Base-by-base conservation (phyloP, 2,113 vertebrate genomes). In the Spea bombifrons region DNA sequence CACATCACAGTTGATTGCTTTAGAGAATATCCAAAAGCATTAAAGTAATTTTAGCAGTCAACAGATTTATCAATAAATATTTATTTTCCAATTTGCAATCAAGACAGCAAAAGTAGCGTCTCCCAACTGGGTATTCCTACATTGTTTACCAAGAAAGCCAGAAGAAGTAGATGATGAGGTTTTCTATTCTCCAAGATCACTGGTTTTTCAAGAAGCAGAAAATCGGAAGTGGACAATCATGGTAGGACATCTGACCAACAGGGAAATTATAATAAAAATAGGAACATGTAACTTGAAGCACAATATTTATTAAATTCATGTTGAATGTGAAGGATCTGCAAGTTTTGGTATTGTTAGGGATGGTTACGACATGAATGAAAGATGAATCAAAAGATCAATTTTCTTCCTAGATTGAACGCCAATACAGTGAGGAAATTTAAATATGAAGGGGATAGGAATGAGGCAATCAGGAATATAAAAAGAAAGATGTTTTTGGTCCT, bases 191-290 rank as follows among this genome's bases (percentile, higher is more conserved):
- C 82, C 93, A 13, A 89, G 2, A 3, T 98, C 96, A 8, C 83
- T 99, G 9, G 94, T 95, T 68, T 98, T 98, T 83, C 90, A 90
- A 48, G 95, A 97, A 85, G 95, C 96, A 69, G 96, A 96, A 91
- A 99, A 98, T 81, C 92, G 96, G 83, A 98, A 99, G 86, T 97
- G 96, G 96, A 98, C 96, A 52, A 94, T 95, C 81, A 97, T 97
- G 95, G 96, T 93, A 90, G 86, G 83, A 53, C 71, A 47, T 59
- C 4, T 13, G 15, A 59, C 6, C 4, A 59, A 59, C 9, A 5
- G 10, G 5, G 55, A 9, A 9, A 59, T 59, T 9, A 13, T 7
- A 59, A 59, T 59, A 59, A 59, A 1, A 59, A 9, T 59, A 59
- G 30, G 30, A 30, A 30, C 1, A 30, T 30, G 30, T 30, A 30